Base-by-base conservation (phyloP, 2,797 vertebrate species). In the Hippocampus kuda region DNA sequence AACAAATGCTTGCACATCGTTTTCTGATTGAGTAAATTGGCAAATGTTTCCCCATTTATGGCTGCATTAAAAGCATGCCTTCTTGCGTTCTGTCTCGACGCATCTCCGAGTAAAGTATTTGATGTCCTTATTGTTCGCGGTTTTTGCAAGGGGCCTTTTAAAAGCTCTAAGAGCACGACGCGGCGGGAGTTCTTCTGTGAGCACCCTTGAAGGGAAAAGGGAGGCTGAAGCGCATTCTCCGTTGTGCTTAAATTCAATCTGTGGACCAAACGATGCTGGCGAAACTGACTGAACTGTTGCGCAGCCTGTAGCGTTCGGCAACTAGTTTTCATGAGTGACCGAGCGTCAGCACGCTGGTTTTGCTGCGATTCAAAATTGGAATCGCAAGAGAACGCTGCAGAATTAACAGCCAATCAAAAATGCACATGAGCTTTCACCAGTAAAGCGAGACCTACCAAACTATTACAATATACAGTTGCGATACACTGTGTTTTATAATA, bases 1-100 rank as follows among this genome's bases (percentile, higher is more conserved):
- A 89, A 91, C 89, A 91, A 92, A 91, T 90, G 88, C 90, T 82
- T 84, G 83, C 86, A 90, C 90, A 91, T 90, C 88, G 88, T 81
- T 87, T 90, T 90, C 81, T 88, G 85, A 86, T 89, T 83, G 80
- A 38, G 82, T 85, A 89, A 90, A 89, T 89, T 84, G 78, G 83
- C 82, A 85, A 89, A 89, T 84, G 86, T 86, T 85, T 79, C 44
- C 77, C 77, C 84, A 84, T 86, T 85, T 83, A 82, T 80, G 83
- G 79, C 66, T 20, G 80, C 84, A 81, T 90, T 89, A 89, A 86
- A 86, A 87, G 82, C 84, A 79, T 85, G 84, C 81, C 81, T 84
- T 85, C 69, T 79, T 74, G 1, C 83, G 79, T 80, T 86, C 71
- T 77, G 81, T 88, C 84, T 76, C 61, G 71, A 85, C 77, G 77